Evolutionary conservation across 2,888 invertebrate genomes (phyloP), one percentile per base, ranked within the genome.

Genomic region (Sarcophaga variegata): DNA sequence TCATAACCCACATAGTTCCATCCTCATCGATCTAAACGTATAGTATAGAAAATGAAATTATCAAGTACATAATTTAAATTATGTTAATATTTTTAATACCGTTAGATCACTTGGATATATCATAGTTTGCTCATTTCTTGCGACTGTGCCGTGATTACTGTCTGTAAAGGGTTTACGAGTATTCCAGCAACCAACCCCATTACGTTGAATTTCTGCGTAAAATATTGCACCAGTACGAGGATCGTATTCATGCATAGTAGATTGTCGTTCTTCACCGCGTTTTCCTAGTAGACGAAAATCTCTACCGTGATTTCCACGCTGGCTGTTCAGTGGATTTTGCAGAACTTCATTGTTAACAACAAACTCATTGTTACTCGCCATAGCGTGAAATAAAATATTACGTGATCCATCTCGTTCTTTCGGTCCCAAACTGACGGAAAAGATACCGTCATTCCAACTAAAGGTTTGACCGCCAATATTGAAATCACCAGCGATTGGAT

Each of bases 381-480:
- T 95, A 0, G 97, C 95, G 91, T 97, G 97, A 94, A 97, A 97
- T 93, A 95, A 97, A 0, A 96, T 95, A 0, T 94, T 94, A 75
- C 95, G 94, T 90, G 94, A 95, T 17, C 95, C 95, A 88, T 95
- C 94, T 0, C 90, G 59, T 2, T 93, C 92, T 0, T 93, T 91
- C 0, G 94, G 94, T 0, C 95, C 95, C 17, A 96, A 90, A 0
- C 96, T 95, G 1, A 96, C 92, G 83, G 97, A 97, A 92, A 97
- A 97, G 14, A 97, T 94, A 0, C 97, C 97, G 90, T 97, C 97
- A 87, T 95, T 95, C 97, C 97, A 97, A 90, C 96, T 96, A 93
- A 97, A 97, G 0, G 94, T 93, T 89, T 96, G 94, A 0, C 96
- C 96, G 54, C 95, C 95, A 75, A 97, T 94, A 72, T 94, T 94